Conservation (phyloP, 1,140 invertebrate species). For the Lysiphlebus fabarum region DNA sequence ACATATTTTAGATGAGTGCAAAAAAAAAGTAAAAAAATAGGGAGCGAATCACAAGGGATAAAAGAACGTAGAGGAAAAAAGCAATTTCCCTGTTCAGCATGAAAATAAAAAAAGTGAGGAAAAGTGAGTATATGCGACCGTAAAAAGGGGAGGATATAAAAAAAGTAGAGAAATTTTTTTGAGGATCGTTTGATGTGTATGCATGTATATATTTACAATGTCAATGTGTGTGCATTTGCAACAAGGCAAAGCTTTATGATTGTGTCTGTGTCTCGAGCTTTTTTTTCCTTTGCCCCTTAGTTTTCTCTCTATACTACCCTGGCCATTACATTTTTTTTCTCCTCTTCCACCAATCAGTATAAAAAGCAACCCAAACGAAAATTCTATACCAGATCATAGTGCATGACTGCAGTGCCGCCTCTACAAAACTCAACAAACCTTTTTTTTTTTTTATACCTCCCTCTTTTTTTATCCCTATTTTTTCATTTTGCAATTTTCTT, state of each 20-base stretch:
- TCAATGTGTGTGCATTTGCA: background rate
- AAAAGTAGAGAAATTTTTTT: constrained; percentile 24
- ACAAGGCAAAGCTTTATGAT: background rate
- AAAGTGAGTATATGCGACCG: background rate
- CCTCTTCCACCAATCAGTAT: background rate
- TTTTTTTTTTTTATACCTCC: constrained; percentile 17
- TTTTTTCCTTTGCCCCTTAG: constrained; percentile 18
- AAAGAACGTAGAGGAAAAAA: constrained; percentile 26
- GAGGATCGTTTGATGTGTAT: constrained; percentile 25
- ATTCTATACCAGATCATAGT: constrained; percentile 23
- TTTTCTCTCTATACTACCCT: constrained; percentile 6
- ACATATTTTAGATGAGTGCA: background rate
- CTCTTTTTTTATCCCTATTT: constrained; percentile 12
- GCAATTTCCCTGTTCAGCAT: constrained; percentile 27
- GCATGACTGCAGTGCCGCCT: constrained; percentile 26
- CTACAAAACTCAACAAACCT: constrained; percentile 22
- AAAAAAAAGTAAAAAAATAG: constrained; percentile 7
- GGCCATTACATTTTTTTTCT: constrained; percentile 10
- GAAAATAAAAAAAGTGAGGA: constrained; percentile 10
- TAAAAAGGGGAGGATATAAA: constrained; percentile 10
- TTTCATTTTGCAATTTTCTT: constrained; percentile 3
- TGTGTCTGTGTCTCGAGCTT: constrained; percentile 20
- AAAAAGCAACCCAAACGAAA: constrained; percentile 8
- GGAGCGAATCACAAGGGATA: background rate
- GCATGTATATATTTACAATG: background rate